Conservation (phyloP, 1,140 invertebrate species). For the Pollicipes pollicipes region DNA sequence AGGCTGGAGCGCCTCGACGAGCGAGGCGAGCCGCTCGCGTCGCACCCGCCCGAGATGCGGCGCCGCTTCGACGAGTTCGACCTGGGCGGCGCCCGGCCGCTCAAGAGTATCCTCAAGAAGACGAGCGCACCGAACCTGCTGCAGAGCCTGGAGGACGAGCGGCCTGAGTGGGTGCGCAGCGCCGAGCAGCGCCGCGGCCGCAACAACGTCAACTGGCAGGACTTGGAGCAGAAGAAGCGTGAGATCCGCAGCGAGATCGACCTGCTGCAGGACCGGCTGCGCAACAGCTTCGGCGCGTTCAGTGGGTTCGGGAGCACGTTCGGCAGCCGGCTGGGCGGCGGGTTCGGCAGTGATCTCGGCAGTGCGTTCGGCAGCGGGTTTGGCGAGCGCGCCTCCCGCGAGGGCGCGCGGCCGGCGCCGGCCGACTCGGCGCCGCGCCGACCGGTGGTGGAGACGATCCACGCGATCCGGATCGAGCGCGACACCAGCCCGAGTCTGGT, state of each 20-base stretch:
- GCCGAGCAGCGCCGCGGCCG: neutral
- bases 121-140: neutral
- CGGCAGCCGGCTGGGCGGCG: neutral
- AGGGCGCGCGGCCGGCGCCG: no score
- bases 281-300: neutral
- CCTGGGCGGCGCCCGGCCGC: neutral
- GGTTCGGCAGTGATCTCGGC: neutral
- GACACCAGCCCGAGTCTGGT: neutral
- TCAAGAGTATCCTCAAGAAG: neutral
- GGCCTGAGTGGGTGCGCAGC: neutral
- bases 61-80: neutral
- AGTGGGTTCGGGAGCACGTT: neutral
- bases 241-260: neutral
- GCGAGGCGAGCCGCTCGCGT: neutral
- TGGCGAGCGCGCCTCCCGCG: no score
- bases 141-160: neutral
- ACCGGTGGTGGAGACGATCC: neutral
- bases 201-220: neutral
- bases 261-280: neutral
- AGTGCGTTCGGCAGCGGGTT: neutral
- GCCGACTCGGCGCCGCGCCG: neutral
- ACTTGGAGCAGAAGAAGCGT: neutral
- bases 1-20: no score
- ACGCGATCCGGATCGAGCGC: conserved; percentile 1
- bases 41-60: neutral